Conservation (phyloP, 2,113 vertebrate genomes). For the Tetraodon nigroviridis region DNA sequence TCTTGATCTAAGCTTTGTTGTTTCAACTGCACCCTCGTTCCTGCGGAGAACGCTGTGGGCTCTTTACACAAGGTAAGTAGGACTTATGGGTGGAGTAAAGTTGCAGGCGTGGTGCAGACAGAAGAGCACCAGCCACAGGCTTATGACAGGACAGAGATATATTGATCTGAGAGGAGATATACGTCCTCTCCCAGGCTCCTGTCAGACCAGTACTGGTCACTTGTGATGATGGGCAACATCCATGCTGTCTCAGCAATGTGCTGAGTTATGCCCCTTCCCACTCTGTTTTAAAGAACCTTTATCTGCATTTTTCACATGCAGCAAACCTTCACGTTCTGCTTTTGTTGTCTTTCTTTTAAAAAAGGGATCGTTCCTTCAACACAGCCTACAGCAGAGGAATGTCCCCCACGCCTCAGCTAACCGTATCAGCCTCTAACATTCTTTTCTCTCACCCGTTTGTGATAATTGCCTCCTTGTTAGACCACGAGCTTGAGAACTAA, state of each 20-base stretch:
- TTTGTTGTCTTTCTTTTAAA: slow-evolving; percentile 17
- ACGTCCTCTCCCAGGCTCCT: slow-evolving; percentile 16
- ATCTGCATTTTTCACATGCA: slow-evolving; percentile 14
- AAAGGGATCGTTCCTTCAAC: slow-evolving; percentile 22
- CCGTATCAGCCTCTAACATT: slow-evolving; percentile 31
- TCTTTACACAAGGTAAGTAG: slow-evolving; percentile 6
- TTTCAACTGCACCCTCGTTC: slow-evolving; percentile 18
- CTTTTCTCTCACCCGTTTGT: slow-evolving; percentile 31
- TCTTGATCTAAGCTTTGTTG: slow-evolving; percentile 41
- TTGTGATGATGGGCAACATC: slow-evolving; percentile 4
- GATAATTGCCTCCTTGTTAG: slow-evolving; percentile 61
- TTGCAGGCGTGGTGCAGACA: slow-evolving; percentile 12
- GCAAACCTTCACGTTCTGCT: slow-evolving; percentile 18
- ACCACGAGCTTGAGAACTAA: slow-evolving; percentile 62
- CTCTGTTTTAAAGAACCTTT: not conserved
- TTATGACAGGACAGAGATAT: slow-evolving; percentile 26
- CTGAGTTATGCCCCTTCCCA: not conserved
- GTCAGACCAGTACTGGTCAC: slow-evolving; percentile 25
- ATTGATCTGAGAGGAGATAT: slow-evolving; percentile 55
- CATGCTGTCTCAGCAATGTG: slow-evolving; percentile 1
- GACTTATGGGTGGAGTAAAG: slow-evolving; percentile 1
- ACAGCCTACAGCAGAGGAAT: slow-evolving; percentile 30
- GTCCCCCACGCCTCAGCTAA: slow-evolving; percentile 7
- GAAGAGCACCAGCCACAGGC: slow-evolving; percentile 11
- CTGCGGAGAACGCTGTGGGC: slow-evolving; percentile 31